phyloP scores from a whole-genome alignment of 1,140 invertebrate genomes.

The Gryon sp. region DNA sequence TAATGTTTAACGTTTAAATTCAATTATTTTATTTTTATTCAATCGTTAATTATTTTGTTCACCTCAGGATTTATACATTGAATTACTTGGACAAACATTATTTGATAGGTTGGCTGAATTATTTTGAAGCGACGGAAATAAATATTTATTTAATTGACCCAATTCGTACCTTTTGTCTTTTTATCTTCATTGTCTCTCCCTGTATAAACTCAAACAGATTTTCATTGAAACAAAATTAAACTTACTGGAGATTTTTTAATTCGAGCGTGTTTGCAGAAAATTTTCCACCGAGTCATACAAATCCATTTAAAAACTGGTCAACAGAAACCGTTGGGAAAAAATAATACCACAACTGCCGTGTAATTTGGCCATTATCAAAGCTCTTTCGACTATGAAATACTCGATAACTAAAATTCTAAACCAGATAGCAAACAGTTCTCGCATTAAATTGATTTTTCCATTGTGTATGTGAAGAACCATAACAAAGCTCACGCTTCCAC shows the following conservation, averaged over 20 bases:
- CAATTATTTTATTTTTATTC: slow-evolving; percentile 5
- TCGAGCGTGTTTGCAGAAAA: not conserved
- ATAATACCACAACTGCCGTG: not conserved
- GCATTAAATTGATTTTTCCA: slow-evolving; percentile 25
- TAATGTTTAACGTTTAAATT: too few relatives aligned
- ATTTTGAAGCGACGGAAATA: not conserved
- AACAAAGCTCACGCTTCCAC: slow-evolving; percentile 30
- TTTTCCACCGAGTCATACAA: not conserved
- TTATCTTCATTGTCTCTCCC: slow-evolving; percentile 6
- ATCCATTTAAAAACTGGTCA: not conserved
- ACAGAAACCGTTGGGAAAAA: not conserved
- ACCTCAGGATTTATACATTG: slow-evolving; percentile 7
- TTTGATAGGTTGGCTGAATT: not conserved
- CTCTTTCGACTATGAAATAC: not conserved
- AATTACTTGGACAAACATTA: slow-evolving; percentile 6
- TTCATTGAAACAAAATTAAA: slow-evolving; percentile 10
- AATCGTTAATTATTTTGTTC: not conserved
- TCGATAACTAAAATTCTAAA: slow-evolving; percentile 11
- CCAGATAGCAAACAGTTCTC: not conserved
- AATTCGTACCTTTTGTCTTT: slow-evolving; percentile 21
- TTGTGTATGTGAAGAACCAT: slow-evolving; percentile 11
- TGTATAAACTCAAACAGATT: slow-evolving; percentile 3
- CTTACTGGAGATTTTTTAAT: not conserved
- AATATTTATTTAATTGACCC: slow-evolving; percentile 13
- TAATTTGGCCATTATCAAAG: slow-evolving; percentile 8